Conservation (phyloP, 2,113 vertebrate genomes). For the Gallinago media region DNA sequence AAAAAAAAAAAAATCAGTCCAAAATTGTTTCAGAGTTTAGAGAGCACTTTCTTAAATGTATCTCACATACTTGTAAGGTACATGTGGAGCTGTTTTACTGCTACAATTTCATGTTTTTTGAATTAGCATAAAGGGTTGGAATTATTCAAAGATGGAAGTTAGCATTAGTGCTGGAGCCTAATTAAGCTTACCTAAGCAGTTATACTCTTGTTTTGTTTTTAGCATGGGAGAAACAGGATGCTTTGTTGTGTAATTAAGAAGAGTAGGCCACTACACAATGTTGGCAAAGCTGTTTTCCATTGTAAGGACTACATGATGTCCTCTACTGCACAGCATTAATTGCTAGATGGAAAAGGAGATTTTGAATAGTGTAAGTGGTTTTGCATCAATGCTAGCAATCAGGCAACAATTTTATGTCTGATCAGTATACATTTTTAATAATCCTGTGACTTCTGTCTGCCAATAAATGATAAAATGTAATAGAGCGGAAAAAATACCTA, state of each 20-base stretch:
- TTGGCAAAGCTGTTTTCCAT: conserved; percentile 60
- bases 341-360: conserved; percentile 68
- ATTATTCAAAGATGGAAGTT: conserved; percentile 12
- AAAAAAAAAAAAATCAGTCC: background rate
- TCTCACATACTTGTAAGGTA: background rate
- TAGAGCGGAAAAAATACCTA: conserved; percentile 61
- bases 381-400: conserved; percentile 71
- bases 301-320: conserved; percentile 13
- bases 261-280: conserved; percentile 54
- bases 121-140: conserved; percentile 34
- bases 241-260: conserved; percentile 72
- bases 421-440: conserved; percentile 77
- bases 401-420: conserved; percentile 70
- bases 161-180: conserved; percentile 42
- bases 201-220: conserved; percentile 30
- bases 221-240: conserved; percentile 64
- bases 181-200: conserved; percentile 77
- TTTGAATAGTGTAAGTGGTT: conserved; percentile 72
- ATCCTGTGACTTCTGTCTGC: conserved; percentile 56
- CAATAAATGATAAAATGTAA: conserved; percentile 66
- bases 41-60: background rate
- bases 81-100: background rate
- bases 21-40: conserved; percentile 17
- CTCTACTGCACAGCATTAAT: conserved; percentile 55
- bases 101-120: background rate